Percentiles rank a stretch among this genome's conserved stretches.
phyloP scores from a whole-genome alignment of 2,888 invertebrate genomes.

The Hoplodrina ambigua region DNA sequence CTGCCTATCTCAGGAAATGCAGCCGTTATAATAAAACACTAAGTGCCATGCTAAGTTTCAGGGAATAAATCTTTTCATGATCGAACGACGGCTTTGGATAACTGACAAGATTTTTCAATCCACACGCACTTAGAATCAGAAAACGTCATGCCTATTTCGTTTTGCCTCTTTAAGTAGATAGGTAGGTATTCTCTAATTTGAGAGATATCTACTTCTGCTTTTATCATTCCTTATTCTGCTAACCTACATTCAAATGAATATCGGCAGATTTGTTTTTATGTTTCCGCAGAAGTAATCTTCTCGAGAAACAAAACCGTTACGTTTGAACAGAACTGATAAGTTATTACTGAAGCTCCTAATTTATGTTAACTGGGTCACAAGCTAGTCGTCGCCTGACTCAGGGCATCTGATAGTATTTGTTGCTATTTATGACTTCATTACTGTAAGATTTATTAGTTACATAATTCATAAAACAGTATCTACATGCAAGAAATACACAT shows the following conservation, averaged over 20 bases:
- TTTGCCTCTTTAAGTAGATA: not conserved
- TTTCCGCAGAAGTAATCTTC: slow-evolving; percentile 16
- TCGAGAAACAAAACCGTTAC: slow-evolving; percentile 33
- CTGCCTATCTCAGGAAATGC: too few relatives aligned
- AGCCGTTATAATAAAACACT: too few relatives aligned
- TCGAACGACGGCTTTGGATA: not conserved
- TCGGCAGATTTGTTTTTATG: not conserved
- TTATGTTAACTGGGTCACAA: slow-evolving; percentile 55
- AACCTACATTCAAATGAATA: slow-evolving; percentile 16
- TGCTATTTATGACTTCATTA: slow-evolving; percentile 41
- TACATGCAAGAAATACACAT: slow-evolving; percentile 2
- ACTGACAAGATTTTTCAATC: not conserved
- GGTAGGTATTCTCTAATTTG: not conserved
- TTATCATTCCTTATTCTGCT: slow-evolving; percentile 8
- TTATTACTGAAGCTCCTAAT: slow-evolving; percentile 28
- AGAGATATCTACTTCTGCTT: not conserved
- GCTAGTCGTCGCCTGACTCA: slow-evolving; percentile 30
- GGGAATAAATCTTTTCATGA: too few relatives aligned
- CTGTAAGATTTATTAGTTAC: slow-evolving; percentile 38
- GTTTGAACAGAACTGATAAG: slow-evolving; percentile 39
- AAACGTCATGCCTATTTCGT: not conserved
- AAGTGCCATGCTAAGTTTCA: too few relatives aligned
- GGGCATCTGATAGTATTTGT: slow-evolving; percentile 30
- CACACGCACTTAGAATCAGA: too few relatives aligned
- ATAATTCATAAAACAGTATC: slow-evolving; percentile 2